phyloP scores from a whole-genome alignment of 2,113 vertebrate genomes.

The Mus pahari region DNA sequence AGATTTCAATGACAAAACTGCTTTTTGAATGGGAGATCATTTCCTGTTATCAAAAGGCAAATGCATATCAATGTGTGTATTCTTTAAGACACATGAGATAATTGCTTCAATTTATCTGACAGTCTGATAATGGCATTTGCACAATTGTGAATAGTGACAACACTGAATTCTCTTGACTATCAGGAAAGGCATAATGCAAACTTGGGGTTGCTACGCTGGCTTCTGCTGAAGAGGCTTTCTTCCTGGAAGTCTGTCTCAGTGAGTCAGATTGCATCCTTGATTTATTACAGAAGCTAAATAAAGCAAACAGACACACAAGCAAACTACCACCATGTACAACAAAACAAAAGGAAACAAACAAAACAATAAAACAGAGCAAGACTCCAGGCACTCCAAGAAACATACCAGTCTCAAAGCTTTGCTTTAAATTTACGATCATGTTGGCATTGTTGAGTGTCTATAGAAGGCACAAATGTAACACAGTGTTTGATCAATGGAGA shows the following conservation, averaged over 20 bases:
- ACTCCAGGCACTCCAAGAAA: background rate
- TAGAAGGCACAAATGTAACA: rapidly evolving
- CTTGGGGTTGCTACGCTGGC: background rate
- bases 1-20: constrained; percentile 56
- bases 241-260: background rate
- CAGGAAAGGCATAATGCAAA: constrained; percentile 59
- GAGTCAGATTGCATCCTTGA: background rate
- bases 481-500: background rate
- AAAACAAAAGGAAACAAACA: background rate
- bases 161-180: constrained; percentile 63
- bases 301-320: background rate
- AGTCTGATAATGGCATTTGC: constrained; percentile 75
- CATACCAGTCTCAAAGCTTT: background rate
- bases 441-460: background rate
- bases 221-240: background rate
- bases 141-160: constrained; percentile 70
- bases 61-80: constrained; percentile 65
- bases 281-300: background rate
- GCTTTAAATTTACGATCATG: constrained; percentile 24
- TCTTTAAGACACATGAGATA: constrained; percentile 72
- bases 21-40: constrained; percentile 72
- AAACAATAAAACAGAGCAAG: background rate
- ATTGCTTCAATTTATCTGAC: constrained; percentile 79
- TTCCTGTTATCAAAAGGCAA: constrained; percentile 77
- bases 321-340: background rate